Percentiles rank a stretch among this genome's conserved stretches.
Conservation (phyloP, 2,113 vertebrate species). For the Cervus canadensis region DNA sequence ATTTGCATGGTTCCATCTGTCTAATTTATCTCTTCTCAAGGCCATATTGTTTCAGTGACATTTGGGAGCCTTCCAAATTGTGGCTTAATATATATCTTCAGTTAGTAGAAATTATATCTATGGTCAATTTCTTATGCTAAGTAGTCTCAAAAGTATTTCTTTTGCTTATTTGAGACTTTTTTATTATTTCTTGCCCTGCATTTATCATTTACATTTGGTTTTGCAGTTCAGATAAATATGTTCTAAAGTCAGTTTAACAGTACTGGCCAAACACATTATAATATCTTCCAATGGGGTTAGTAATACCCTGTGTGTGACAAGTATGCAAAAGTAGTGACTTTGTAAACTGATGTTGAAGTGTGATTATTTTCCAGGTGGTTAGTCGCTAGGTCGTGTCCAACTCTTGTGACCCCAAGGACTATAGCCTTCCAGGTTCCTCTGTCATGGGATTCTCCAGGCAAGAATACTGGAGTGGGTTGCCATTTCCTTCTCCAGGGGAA, state of each 20-base stretch:
- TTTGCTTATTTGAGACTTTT: constrained; percentile 48
- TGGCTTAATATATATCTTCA: constrained; percentile 33
- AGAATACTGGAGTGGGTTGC: neutral
- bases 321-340: constrained; percentile 13
- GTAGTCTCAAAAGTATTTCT: constrained; percentile 21
- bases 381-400: neutral
- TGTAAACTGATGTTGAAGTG: neutral
- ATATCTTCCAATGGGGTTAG: neutral
- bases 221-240: constrained; percentile 32
- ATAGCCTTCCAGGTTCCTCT: neutral
- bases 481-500: neutral
- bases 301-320: constrained; percentile 12
- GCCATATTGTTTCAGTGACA: constrained; percentile 50
- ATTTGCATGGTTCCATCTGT: constrained; percentile 70
- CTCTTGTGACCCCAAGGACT: neutral
- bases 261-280: constrained; percentile 15
- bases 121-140: constrained; percentile 30
- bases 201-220: constrained; percentile 49
- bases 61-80: constrained; percentile 57
- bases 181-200: neutral
- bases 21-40: constrained; percentile 55
- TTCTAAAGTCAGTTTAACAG: constrained; percentile 25
- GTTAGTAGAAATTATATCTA: neutral
- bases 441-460: neutral
- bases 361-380: neutral